Base-by-base conservation (phyloP, 2,797 vertebrate genomes). In the Periophthalmus magnuspinnatus region DNA sequence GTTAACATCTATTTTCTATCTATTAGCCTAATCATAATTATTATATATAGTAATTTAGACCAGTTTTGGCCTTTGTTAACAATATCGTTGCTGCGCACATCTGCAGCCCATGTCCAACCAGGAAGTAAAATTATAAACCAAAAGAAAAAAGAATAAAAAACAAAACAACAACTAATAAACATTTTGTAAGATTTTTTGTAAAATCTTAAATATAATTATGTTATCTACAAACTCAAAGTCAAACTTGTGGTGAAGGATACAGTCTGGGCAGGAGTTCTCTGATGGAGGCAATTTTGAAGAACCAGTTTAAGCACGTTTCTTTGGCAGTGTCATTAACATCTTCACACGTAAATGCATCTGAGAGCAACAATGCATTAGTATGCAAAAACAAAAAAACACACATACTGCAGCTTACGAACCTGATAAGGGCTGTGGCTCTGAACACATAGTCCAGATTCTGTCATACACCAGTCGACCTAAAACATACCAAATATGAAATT, bases 291-390 rank as follows among this genome's bases (percentile, higher is more conserved):
- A 99, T 97, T 92, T 99, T 99, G 89, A 97, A 99, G 93, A 99
- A 99, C 98, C 98, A 99, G 92, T 99, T 99, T 55, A 99, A 93
- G 70, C 98, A 99, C 1, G 97, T 99, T 91, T 99, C 98, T 84
- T 97, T 99, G 22, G 97, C 98, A 0, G 95, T 97, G 87, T 99
- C 98, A 0, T 95, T 97, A 65, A 98, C 95, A 3, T 93, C 93
- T 5, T 97, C 97, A 2, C 94, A 94, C 32, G 94, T 94, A 86
- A 99, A 97, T 10, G 93, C 92, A 77, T 96, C 97, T 99, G 90
- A 0, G 1, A 19, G 2, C 60, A 17, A 36, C 45, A 32, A 66
- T 1, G 11, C 3, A 24, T 62, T 7, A 10, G 28, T 14, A 65
- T 69, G 5, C 22, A 4, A 58, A 52, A 57, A 1, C 36, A 32